Evolutionary conservation across 2,888 invertebrate genomes (phyloP), one percentile per base, ranked within the genome.

Genomic region (Coecobrya sp.): DNA sequence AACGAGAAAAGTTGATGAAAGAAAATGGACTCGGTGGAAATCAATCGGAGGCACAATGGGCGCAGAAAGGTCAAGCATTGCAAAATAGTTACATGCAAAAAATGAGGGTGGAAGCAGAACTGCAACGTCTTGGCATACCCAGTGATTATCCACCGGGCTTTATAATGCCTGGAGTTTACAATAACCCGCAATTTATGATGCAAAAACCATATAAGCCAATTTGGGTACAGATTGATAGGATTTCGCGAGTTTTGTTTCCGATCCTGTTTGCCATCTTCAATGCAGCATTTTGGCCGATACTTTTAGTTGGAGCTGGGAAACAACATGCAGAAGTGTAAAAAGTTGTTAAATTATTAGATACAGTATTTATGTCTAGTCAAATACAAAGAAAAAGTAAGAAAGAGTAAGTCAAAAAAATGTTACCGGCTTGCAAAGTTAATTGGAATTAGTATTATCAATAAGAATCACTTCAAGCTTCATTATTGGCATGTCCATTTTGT

Each of bases 261-360:
- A 97, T 97, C n/a, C 95, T 98, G n/a, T 98, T 98, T 96, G 96
- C 97, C 22, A 96, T 98, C 19, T 98, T 98, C 95, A 97, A 97
- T 86, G 96, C 97, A 0, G 96, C 98, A 95, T 98, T 98, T 96
- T 98, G 98, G 98, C 97, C 98, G 0, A 97, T 98, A 92, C 96
- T 98, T 0, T 4, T 93, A 0, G 42, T 90, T 27, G 94, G 94
- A 4, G 30, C 93, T 4, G 27, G 36, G n/a, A 93, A 84, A 11
- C 91, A 93, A 25, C 70, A 93, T 49, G 0, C 7, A 49, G 73
- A 79, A 8, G 16, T 65, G 49, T 76, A 76, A 45, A 49, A 49
- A 36, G 36, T 36, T 36, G n/a, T n/a, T n/a, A n/a, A n/a, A n/a
- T n/a, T n/a, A n/a, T n/a, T n/a, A n/a, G n/a, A n/a, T n/a, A n/a